Base-by-base conservation (phyloP, 2,797 vertebrate species). In the Rhynchotus rufescens region DNA sequence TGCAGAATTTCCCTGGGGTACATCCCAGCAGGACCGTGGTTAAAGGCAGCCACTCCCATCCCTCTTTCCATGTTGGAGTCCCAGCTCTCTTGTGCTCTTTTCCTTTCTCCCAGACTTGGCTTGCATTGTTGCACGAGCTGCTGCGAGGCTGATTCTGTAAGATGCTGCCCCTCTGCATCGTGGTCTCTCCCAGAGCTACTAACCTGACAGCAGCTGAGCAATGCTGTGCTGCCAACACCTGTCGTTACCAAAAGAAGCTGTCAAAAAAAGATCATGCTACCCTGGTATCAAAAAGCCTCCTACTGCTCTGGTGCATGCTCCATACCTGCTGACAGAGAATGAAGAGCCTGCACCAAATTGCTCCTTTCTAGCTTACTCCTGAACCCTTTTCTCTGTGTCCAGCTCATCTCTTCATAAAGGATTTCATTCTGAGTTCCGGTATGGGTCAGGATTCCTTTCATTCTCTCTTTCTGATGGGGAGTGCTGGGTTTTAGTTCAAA, bases 61-160 rank as follows among this genome's bases (percentile, higher is more conserved):
- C 69, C 32, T 38, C 44, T 67, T 49, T n/a, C 86, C 52, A 1
- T 34, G 60, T 34, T 1, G 45, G 36, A 32, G 26, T 22, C 44
- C 80, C 64, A 32, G 67, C 38, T 52, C 65, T 30, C 36, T 7
- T 1, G 60, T 6, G 80, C 80, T 93, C 17, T 69, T 82, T 64
- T 44, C 7, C 69, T 64, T 62, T 45, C 69, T 65, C 16, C 62
- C 84, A 80, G n/a, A 36, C 20, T 61, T 66, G 80, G 87, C 85
- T 80, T 78, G 5, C 36, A 42, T 1, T 68, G 60, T 78, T 62
- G 72, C 67, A 47, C 23, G 95, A 96, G 94, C 93, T 93, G 94
- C 74, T 61, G 32, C 40, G 74, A 74, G 67, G 61, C 47, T 54
- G 52, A 26, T 22, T 59, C 66, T 69, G 59, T 0, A 4, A 42